Conservation (phyloP, 1,140 invertebrate species). For the Drosophila grimshawi region DNA sequence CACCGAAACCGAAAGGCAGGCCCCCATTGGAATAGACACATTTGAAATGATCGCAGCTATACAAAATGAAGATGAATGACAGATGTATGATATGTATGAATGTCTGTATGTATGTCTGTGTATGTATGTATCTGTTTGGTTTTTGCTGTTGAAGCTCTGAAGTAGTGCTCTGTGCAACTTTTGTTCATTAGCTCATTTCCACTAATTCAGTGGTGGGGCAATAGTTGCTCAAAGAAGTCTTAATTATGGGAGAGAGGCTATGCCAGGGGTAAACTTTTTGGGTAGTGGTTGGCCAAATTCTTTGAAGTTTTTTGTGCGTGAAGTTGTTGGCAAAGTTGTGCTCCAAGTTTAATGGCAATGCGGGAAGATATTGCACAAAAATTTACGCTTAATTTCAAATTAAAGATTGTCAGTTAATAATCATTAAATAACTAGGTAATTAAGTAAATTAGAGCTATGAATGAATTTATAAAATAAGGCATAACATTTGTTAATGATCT, state of each 20-base stretch:
- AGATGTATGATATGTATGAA: conserved; percentile 44
- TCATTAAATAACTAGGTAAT: background rate
- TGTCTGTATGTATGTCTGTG: background rate
- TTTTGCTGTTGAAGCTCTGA: conserved; percentile 51
- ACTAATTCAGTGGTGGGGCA: conserved; percentile 50
- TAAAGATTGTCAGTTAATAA: background rate
- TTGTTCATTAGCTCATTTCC: conserved; percentile 73
- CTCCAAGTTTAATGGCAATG: conserved; percentile 4
- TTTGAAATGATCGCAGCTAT: conserved; percentile 63
- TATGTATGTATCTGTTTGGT: conserved; percentile 21
- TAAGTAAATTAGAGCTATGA: background rate
- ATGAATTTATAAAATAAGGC: background rate
- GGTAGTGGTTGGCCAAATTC: conserved; percentile 33
- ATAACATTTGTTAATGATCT: background rate
- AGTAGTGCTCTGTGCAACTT: conserved; percentile 59
- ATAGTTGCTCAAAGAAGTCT: conserved; percentile 48
- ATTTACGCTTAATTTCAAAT: background rate
- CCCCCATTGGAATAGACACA: conserved; percentile 56
- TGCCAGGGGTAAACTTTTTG: conserved; percentile 12
- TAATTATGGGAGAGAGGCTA: conserved; percentile 52
- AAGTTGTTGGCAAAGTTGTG: conserved; percentile 32
- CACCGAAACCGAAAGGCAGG: conserved; percentile 14
- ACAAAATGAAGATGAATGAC: conserved; percentile 77
- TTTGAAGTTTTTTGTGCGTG: conserved; percentile 43
- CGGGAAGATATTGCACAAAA: background rate